Percentiles rank a stretch among this genome's conserved stretches.
phyloP scores from a whole-genome alignment of 2,797 vertebrate genomes.

The Pelochelys cantorii region DNA sequence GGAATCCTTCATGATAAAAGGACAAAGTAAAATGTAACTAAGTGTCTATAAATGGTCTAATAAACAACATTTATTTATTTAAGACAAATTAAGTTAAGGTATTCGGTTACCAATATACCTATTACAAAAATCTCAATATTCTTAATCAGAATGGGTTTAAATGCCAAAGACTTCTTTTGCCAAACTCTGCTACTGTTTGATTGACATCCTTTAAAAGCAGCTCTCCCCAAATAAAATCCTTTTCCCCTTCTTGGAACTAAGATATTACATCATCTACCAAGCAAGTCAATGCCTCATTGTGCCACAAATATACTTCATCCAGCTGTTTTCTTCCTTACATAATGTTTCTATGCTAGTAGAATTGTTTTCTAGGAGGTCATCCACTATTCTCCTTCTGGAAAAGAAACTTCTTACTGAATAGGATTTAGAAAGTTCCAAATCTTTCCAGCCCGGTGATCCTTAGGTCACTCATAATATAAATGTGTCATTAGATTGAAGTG shows the following conservation, averaged over 20 bases:
- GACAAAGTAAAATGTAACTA: fast-evolving
- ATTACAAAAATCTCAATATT: neutral
- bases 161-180: neutral
- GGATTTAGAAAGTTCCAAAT: neutral
- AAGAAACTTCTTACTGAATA: fast-evolving
- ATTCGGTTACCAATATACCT: neutral
- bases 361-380: neutral
- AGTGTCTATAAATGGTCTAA: too few relatives aligned
- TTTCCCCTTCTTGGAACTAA: neutral
- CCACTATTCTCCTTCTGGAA: neutral
- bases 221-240: neutral
- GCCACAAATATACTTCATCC: neutral
- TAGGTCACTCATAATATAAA: neutral
- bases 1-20: neutral
- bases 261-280: neutral
- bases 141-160: neutral
- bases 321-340: neutral
- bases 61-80: neutral
- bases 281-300: neutral
- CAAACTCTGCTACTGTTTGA: neutral
- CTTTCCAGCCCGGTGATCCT: neutral
- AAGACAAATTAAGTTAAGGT: neutral
- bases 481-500: neutral
- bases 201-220: neutral
- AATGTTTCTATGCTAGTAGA: neutral